These are phyloP conservation scores for Pedionomus torquatus DNA, from an alignment of 2,113 vertebrate genomes.

Conservation along the genomic window DNA sequence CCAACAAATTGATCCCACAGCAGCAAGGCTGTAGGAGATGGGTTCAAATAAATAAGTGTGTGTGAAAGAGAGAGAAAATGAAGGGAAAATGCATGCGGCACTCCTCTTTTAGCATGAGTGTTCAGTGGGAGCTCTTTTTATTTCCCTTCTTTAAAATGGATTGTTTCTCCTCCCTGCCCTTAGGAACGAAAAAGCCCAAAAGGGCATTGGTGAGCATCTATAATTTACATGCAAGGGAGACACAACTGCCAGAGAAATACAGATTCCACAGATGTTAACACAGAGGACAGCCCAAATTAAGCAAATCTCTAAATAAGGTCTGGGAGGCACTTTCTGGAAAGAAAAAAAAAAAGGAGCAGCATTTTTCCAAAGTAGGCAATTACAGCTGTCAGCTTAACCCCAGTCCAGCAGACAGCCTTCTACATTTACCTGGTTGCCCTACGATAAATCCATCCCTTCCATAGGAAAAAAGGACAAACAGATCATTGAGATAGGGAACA, in stretches of 20 bases:
- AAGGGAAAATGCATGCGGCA: background rate
- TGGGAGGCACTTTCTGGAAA: slow-evolving; percentile 29
- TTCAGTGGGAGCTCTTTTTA: background rate
- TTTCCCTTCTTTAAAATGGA: background rate
- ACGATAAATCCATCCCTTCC: background rate
- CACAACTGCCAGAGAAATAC: slow-evolving; percentile 45
- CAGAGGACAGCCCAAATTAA: slow-evolving; percentile 57
- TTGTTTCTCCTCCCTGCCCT: background rate
- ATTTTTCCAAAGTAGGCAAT: slow-evolving; percentile 4
- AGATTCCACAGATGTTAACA: slow-evolving; percentile 66
- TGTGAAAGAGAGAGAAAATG: background rate
- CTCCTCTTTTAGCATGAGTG: background rate
- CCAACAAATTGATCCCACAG: slow-evolving; percentile 76
- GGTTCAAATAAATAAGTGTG: slow-evolving; percentile 28
- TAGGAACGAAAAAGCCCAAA: slow-evolving; percentile 22
- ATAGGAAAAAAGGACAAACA: background rate
- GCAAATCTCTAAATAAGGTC: slow-evolving; percentile 67
- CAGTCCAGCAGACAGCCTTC: background rate
- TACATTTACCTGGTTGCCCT: background rate
- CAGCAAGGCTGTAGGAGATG: slow-evolving; percentile 31
- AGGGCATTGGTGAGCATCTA: slow-evolving; percentile 49
- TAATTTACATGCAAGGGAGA: slow-evolving; percentile 24
- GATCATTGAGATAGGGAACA: no score
- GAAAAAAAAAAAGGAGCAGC: background rate
- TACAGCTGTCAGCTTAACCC: background rate